Conservation (phyloP, 1,140 invertebrate genomes). For the Nasonia vitripennis region DNA sequence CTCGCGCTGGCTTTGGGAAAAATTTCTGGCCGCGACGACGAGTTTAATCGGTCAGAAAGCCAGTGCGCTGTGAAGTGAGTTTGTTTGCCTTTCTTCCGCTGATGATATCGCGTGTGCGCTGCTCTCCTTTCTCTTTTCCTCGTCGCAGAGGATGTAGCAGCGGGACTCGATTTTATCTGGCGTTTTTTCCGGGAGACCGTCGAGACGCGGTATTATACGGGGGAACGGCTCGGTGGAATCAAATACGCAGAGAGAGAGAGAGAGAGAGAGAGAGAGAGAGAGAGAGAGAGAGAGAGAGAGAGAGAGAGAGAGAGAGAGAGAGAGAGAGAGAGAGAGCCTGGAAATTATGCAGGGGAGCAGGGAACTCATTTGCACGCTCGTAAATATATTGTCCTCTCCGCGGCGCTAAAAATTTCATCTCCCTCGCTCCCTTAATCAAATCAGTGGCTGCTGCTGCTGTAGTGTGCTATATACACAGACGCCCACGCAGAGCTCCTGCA, state of each 20-base stretch:
- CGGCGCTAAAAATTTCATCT: constrained; percentile 48
- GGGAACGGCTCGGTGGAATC: background rate
- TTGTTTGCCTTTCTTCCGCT: constrained; percentile 40
- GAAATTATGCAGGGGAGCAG: constrained; percentile 28
- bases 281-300: too few species aligned
- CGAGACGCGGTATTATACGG: background rate
- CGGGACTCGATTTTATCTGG: background rate
- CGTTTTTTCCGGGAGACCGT: background rate
- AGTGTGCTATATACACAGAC: constrained; percentile 22
- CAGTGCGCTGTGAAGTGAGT: constrained; percentile 29
- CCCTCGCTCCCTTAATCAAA: constrained; percentile 47
- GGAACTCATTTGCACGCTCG: constrained; percentile 43
- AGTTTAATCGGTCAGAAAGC: constrained; percentile 57
- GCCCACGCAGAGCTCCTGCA: constrained; percentile 39
- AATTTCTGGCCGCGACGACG: constrained; percentile 45
- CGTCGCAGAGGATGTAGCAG: background rate
- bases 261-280: background rate
- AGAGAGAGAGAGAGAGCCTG: too few species aligned
- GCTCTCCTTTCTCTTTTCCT: background rate
- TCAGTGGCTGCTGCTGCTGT: background rate
- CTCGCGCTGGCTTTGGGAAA: constrained; percentile 35
- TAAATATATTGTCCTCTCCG: constrained; percentile 48
- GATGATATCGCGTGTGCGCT: constrained; percentile 14
- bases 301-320: too few species aligned
- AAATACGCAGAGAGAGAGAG: background rate